Conservation (phyloP, 2,113 vertebrate species). For the Rafetus swinhoei region DNA sequence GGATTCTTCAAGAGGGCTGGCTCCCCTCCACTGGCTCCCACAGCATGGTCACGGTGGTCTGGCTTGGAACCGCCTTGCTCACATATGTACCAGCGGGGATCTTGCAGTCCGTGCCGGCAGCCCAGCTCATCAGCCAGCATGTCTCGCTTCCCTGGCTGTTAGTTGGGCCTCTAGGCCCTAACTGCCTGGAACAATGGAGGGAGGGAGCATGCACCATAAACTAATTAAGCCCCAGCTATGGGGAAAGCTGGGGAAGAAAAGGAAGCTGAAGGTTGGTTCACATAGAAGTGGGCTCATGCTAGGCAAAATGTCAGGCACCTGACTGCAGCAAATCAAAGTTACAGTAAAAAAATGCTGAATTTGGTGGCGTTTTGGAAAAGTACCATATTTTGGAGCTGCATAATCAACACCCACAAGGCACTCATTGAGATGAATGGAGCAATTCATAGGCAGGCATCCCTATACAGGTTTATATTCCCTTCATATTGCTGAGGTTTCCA, state of each 20-base stretch:
- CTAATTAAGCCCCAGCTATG: not conserved
- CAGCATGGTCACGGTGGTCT: too few species aligned
- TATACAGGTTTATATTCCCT: not conserved
- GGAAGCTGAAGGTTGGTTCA: not conserved
- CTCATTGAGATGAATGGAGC: not conserved
- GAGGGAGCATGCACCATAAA: not conserved
- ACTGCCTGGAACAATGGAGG: too few species aligned
- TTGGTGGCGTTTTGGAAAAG: slow-evolving; percentile 18
- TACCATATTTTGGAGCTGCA: slow-evolving; percentile 14
- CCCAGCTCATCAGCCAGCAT: too few species aligned
- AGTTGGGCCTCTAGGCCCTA: too few species aligned
- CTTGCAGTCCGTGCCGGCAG: too few species aligned
- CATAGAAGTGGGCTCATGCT: not conserved
- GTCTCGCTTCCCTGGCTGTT: too few species aligned
- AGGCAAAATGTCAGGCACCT: slow-evolving; percentile 14
- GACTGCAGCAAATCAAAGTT: not conserved
- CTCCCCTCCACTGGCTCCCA: too few species aligned
- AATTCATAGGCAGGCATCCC: slow-evolving; percentile 5
- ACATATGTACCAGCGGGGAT: too few species aligned
- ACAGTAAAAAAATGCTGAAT: not conserved
- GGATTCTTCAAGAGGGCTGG: too few species aligned
- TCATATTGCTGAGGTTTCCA: not conserved
- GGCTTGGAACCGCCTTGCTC: too few species aligned
- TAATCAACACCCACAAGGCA: not conserved
- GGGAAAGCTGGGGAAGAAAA: not conserved